phyloP scores from a whole-genome alignment of 2,797 vertebrate species.

The Cossypha dichroa region DNA sequence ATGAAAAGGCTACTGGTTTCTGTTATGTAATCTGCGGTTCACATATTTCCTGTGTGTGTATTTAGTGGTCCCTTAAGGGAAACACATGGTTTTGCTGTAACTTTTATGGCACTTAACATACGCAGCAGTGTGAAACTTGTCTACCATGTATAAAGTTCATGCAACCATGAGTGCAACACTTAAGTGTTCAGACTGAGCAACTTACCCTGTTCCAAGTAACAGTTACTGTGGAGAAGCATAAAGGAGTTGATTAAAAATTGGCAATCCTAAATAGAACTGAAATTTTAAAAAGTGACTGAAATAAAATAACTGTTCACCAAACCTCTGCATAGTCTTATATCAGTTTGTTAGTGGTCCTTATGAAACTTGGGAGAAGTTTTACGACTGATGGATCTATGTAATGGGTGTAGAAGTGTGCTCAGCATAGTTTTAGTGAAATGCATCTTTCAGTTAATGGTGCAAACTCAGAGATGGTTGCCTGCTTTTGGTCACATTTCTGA shows the following conservation, averaged over 20 bases:
- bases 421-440: not conserved
- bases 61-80: not conserved
- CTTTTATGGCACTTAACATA: not conserved
- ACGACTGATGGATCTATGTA: rapidly evolving
- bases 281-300: not conserved
- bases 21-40: not conserved
- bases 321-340: not conserved
- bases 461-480: not conserved
- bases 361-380: not conserved
- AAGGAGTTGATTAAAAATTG: not conserved
- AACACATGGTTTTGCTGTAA: not conserved
- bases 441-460: rapidly evolving
- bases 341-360: not conserved
- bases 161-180: not conserved
- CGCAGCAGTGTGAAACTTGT: not conserved
- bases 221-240: not conserved
- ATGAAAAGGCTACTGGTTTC: not conserved
- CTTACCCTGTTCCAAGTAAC: rapidly evolving
- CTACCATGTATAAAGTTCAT: rapidly evolving
- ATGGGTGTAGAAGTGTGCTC: no score
- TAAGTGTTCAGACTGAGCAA: not conserved
- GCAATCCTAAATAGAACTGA: not conserved
- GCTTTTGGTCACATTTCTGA: not conserved
- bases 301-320: not conserved
- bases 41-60: not conserved